Percentiles rank a stretch among this genome's conserved stretches.
Evolutionary conservation across 2,113 vertebrate species (phyloP).

Genomic region (Pachycephala philippinensis): DNA sequence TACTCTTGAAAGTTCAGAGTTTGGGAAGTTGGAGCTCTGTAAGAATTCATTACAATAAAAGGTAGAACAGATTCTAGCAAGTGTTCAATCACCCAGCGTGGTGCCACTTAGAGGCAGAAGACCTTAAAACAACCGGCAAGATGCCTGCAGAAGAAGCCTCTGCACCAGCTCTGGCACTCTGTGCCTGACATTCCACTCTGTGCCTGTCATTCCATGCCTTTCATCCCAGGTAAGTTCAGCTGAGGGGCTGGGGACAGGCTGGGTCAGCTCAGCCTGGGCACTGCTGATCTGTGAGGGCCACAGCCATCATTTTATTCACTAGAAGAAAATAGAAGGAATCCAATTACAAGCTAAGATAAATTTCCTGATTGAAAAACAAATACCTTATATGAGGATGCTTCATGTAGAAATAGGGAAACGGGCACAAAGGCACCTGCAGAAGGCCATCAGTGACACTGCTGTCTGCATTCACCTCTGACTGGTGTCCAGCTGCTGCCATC

Average conservation of each 20-base stretch:
- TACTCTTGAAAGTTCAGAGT: not conserved
- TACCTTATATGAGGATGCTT: not conserved
- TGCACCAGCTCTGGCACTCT: not conserved
- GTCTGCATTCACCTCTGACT: not conserved
- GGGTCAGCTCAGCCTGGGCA: not conserved
- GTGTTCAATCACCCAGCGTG: constrained; percentile 21
- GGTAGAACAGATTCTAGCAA: constrained; percentile 21
- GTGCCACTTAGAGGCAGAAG: constrained; percentile 1
- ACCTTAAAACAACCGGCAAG: constrained; percentile 12
- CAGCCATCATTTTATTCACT: not conserved
- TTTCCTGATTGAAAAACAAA: not conserved
- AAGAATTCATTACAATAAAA: constrained; percentile 41
- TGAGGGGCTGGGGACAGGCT: not conserved
- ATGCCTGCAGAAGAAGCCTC: constrained; percentile 17
- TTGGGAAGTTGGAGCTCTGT: not conserved
- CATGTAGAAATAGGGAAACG: not conserved
- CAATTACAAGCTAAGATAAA: not conserved
- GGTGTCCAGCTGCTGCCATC: not conserved
- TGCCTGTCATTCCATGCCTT: not conserved
- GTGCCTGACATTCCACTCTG: constrained; percentile 6
- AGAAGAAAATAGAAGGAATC: not conserved
- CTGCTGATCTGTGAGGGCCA: not conserved
- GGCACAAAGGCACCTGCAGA: not conserved
- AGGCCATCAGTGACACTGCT: not conserved
- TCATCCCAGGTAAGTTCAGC: not conserved